phyloP scores from a whole-genome alignment of 2,888 invertebrate species.

The Odontocolon sp. region DNA sequence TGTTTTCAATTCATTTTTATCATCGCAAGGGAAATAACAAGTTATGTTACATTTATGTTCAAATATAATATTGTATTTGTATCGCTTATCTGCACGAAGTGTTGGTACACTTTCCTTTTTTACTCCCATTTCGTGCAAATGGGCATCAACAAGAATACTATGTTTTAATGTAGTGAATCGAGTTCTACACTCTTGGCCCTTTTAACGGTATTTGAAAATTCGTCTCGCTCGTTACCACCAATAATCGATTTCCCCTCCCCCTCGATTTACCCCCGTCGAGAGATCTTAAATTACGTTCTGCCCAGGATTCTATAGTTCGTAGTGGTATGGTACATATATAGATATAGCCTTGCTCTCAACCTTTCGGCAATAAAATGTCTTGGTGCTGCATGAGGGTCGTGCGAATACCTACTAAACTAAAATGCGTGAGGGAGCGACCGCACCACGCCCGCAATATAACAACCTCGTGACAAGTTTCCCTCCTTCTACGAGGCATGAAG shows the following conservation, averaged over 20 bases:
- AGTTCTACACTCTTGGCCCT: slow-evolving; percentile 21
- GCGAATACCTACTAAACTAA: not conserved
- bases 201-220: slow-evolving; percentile 38
- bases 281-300: slow-evolving; percentile 21
- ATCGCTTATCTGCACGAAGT: too few relatives aligned
- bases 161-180: not conserved
- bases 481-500: slow-evolving; percentile 50
- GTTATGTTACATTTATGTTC: too few relatives aligned
- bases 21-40: too few relatives aligned
- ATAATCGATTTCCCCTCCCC: slow-evolving; percentile 49
- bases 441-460: slow-evolving; percentile 36
- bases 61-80: too few relatives aligned
- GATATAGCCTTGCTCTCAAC: too few relatives aligned
- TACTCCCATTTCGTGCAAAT: not conserved
- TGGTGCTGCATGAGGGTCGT: not conserved
- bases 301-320: too few relatives aligned
- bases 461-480: not conserved
- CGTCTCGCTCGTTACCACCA: slow-evolving; percentile 43
- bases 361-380: slow-evolving; percentile 46
- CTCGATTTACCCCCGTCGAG: not conserved
- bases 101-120: too few relatives aligned
- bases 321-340: too few relatives aligned
- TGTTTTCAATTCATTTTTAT: too few relatives aligned
- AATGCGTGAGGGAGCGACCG: not conserved
- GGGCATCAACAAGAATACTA: too few relatives aligned